Evolutionary conservation across 2,888 invertebrate species (phyloP), one percentile per base, ranked within the genome.

Genomic region (Corythucha ciliata): DNA sequence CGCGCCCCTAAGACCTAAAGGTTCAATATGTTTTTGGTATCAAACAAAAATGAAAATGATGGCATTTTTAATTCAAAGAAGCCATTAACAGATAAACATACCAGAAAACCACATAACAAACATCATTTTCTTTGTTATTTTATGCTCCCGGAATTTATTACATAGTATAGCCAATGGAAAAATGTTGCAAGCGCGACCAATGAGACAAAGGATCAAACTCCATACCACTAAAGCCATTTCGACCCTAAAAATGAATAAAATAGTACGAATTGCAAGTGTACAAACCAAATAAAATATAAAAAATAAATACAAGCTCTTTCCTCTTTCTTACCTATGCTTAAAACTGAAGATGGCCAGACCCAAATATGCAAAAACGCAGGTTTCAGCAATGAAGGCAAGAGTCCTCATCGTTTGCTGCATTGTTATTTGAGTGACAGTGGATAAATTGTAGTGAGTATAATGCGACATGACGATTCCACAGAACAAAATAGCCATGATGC

Each of bases 381-480:
- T 97, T 72, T 98, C 97, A 60, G 89, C 96, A 58, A 97, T 93
- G 65, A 98, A 97, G 2, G 98, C 89, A 53, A 98, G 72, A 0
- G 97, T 97, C 64, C 94, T 77, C 80, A 98, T 90, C 1, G 96
- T 97, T 70, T 97, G 96, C 68, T 97, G 96, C 86, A 98, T 96
- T 3, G 97, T 97, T 46, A 98, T 94, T 73, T 98, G 98, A 0
- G 97, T 96, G 18, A 98, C 87, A 1, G 97, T 96, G 1, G 96
- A 96, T 36, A 98, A 72, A 69, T 98, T 98, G 66, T 90, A 91
- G 74, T 98, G 98, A 12, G 97, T 97, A 69, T 98, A 98, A 69
- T 98, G 98, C 0, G 96, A 96, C 98, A 98, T 98, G 1, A 96
- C 94, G 65, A 98, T 92, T 6, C 97, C 98, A 72, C 94, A 94